phyloP scores from a whole-genome alignment of 2,797 vertebrate species.

The Sphenopsis melanotis region DNA sequence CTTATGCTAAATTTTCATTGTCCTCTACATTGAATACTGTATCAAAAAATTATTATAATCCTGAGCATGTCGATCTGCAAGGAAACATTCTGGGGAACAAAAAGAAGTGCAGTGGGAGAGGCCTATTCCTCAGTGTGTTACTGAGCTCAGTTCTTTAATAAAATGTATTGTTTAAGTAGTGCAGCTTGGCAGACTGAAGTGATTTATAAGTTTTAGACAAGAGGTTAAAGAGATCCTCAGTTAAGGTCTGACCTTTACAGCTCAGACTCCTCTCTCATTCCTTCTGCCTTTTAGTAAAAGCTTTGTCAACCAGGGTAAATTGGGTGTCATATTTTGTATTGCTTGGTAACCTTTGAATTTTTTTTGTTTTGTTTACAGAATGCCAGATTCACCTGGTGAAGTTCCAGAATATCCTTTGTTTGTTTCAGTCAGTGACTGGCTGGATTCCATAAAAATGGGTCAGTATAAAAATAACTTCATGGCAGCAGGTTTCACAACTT shows the following conservation, averaged over 20 bases:
- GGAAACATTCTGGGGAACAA: not conserved
- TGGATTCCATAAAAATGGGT: slow-evolving; percentile 99
- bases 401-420: slow-evolving; percentile 83
- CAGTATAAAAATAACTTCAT: slow-evolving; percentile 98
- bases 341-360: not conserved
- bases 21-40: not conserved
- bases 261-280: not conserved
- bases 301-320: not conserved
- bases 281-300: not conserved
- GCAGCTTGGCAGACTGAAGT: not conserved
- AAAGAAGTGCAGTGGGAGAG: not conserved
- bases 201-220: not conserved
- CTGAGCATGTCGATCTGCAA: not conserved
- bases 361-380: slow-evolving; percentile 46
- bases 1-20: not conserved
- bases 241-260: not conserved
- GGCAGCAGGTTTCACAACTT: slow-evolving; percentile 92
- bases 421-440: slow-evolving; percentile 96
- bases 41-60: not conserved
- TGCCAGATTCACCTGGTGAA: slow-evolving; percentile 80
- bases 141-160: not conserved
- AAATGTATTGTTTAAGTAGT: not conserved
- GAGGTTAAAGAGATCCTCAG: not conserved
- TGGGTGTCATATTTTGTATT: not conserved
- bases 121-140: not conserved